Evolutionary conservation across 2,797 vertebrate genomes (phyloP).

Genomic region (Neosilurus hyrtlii): DNA sequence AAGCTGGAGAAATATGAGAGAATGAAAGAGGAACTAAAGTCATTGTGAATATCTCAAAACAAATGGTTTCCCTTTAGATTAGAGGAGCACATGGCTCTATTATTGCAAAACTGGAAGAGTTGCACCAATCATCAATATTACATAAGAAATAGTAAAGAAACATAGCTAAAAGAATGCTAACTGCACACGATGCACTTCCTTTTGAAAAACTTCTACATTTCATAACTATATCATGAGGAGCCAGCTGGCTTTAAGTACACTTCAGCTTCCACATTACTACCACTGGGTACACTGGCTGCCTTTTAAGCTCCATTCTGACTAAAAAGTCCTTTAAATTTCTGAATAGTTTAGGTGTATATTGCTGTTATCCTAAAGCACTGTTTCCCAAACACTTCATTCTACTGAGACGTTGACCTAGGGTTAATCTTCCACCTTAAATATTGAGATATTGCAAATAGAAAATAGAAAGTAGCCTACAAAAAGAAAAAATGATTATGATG

Average conservation of each 20-base stretch:
- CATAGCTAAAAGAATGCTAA: background rate
- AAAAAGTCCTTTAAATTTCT: background rate
- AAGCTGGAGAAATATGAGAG: background rate
- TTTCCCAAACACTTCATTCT: background rate
- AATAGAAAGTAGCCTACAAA: background rate
- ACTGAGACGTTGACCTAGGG: background rate
- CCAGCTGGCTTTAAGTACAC: background rate
- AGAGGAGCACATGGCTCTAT: background rate
- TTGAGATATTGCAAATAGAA: background rate
- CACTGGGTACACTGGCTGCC: background rate
- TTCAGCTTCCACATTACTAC: too few relatives aligned
- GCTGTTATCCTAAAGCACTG: background rate
- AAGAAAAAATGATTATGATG: background rate
- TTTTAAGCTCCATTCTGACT: background rate
- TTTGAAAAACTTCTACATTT: background rate
- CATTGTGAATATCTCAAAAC: background rate
- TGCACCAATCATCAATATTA: background rate
- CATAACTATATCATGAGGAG: background rate
- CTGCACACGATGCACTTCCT: background rate
- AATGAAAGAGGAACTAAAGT: slow-evolving; percentile 4
- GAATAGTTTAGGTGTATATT: background rate
- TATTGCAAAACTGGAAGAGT: background rate
- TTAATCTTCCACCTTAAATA: background rate
- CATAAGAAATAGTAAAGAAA: background rate
- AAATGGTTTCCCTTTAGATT: background rate